Conservation (phyloP, 2,797 vertebrate species). For the Bradypodion pumilum region DNA sequence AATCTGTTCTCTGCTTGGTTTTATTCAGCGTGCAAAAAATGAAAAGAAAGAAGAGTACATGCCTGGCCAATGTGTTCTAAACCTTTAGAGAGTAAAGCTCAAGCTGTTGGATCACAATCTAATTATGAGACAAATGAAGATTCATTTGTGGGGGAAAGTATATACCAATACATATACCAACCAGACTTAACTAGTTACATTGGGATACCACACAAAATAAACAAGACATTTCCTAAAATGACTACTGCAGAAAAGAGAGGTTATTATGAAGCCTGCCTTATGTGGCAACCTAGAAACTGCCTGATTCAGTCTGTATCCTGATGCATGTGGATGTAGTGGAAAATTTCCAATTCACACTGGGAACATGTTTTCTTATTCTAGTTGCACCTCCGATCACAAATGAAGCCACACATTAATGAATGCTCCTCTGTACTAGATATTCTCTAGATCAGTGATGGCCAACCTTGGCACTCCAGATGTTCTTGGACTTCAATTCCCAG, state of each 20-base stretch:
- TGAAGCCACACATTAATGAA: not conserved
- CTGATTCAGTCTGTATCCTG: no score
- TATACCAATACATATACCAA: no score
- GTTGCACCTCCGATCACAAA: not conserved
- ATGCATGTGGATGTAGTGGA: not conserved
- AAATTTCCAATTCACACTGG: not conserved
- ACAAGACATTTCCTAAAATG: constrained; percentile 2
- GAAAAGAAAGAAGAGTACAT: not conserved
- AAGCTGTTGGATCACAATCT: not conserved
- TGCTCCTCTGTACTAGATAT: not conserved
- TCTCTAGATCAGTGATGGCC: no score
- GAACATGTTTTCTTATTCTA: not conserved
- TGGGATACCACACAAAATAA: not conserved
- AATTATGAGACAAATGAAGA: not conserved
- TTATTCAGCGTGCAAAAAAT: not conserved
- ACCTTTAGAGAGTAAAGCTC: not conserved
- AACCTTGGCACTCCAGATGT: no score
- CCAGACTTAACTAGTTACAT: not conserved
- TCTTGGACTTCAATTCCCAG: no score
- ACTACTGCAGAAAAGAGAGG: not conserved
- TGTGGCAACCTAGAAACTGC: not conserved
- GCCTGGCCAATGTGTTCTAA: not conserved
- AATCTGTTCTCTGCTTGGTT: not conserved
- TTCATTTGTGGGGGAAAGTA: not conserved
- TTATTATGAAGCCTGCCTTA: not conserved